Conservation (phyloP, 2,888 invertebrate species). For the Sarcophaga caerulescens region DNA sequence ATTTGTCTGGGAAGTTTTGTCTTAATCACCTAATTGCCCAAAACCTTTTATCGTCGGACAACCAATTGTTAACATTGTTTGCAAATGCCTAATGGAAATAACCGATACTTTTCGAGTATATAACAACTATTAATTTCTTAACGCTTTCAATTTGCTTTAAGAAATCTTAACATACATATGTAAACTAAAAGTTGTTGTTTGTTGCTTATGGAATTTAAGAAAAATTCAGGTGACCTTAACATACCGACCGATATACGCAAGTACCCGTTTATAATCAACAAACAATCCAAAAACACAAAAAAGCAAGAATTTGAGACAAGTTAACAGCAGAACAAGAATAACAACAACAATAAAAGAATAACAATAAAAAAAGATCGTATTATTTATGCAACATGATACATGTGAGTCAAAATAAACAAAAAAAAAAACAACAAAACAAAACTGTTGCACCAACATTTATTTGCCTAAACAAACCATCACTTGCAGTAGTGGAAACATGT, state of each 20-base stretch:
- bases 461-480: slow-evolving; percentile 4
- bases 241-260: slow-evolving; percentile 63
- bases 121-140: too few species aligned
- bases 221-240: slow-evolving; percentile 61
- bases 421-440: slow-evolving; percentile 13
- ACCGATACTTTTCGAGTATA: too few species aligned
- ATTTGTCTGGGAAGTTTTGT: too few species aligned
- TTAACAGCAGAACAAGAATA: slow-evolving; percentile 5
- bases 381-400: slow-evolving; percentile 65
- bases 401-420: slow-evolving; percentile 43
- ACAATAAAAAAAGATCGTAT: slow-evolving; percentile 21
- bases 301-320: slow-evolving; percentile 52
- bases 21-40: too few species aligned
- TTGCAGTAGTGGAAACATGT: neutral
- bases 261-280: slow-evolving; percentile 30
- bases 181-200: too few species aligned
- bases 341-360: slow-evolving; percentile 1
- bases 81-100: too few species aligned
- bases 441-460: slow-evolving; percentile 37
- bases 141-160: too few species aligned
- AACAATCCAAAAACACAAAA: slow-evolving; percentile 11
- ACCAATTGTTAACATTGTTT: too few species aligned
- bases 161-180: too few species aligned
- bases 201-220: neutral
- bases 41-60: too few species aligned